Evolutionary conservation across 2,888 invertebrate genomes (phyloP).

Genomic region (Lithophane leautieri): DNA sequence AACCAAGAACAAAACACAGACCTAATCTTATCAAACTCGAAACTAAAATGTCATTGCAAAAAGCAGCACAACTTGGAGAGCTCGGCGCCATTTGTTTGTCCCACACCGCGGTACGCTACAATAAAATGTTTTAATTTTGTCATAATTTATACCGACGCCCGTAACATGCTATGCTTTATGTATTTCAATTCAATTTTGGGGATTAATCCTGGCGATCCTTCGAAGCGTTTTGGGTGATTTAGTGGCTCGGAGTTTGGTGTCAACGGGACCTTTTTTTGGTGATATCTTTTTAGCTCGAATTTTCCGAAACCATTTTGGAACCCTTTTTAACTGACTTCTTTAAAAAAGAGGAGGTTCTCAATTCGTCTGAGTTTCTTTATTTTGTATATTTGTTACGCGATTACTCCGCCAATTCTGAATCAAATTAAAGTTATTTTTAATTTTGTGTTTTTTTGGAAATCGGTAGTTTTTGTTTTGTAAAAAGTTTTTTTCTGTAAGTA

Average conservation of each 20-base stretch:
- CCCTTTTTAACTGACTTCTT: no score
- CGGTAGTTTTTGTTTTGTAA: no score
- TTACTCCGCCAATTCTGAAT: no score
- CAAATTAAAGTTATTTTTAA: no score
- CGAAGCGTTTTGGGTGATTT: slow-evolving; percentile 51
- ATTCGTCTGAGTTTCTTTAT: no score
- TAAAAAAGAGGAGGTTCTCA: no score
- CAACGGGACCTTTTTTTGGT: slow-evolving; percentile 20
- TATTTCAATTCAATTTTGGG: slow-evolving; percentile 63
- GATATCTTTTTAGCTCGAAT: slow-evolving; percentile 3
- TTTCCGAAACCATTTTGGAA: not conserved
- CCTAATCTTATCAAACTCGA: slow-evolving; percentile 14
- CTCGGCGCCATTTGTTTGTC: slow-evolving; percentile 47
- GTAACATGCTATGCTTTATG: slow-evolving; percentile 57
- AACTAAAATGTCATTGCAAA: slow-evolving; percentile 18
- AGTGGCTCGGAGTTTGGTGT: slow-evolving; percentile 25
- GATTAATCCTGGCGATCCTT: slow-evolving; percentile 51
- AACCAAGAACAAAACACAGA: slow-evolving; percentile 14
- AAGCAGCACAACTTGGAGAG: slow-evolving; percentile 45
- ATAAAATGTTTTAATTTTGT: slow-evolving; percentile 71
- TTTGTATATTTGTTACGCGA: no score
- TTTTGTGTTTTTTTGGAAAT: no score
- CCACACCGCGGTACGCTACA: slow-evolving; percentile 49
- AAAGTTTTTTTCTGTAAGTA: not conserved
- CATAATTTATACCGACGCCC: slow-evolving; percentile 66